Evolutionary conservation across 1,140 invertebrate species (phyloP).

Genomic region (Drosophila nigromelanica): DNA sequence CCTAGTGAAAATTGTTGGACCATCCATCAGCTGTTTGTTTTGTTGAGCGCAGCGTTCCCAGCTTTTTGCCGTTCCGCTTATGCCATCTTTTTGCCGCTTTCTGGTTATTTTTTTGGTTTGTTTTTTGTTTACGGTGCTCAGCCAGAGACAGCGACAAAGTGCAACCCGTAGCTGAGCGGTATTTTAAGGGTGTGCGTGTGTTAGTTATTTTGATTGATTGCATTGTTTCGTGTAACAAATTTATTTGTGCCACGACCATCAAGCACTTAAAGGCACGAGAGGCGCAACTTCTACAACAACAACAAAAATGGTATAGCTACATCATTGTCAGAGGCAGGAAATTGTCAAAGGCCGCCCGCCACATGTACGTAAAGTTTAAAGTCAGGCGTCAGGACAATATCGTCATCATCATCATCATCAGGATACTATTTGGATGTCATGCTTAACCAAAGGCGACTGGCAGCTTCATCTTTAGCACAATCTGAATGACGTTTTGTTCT

Average conservation of each 20-base stretch:
- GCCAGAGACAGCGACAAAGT: conserved; percentile 54
- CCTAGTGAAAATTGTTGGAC: conserved; percentile 53
- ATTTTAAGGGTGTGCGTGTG: conserved; percentile 17
- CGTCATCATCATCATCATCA: conserved; percentile 15
- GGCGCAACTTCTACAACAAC: background rate
- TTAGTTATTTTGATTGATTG: conserved; percentile 66
- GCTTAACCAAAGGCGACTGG: conserved; percentile 13
- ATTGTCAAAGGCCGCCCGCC: conserved; percentile 36
- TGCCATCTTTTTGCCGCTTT: conserved; percentile 1
- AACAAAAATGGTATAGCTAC: conserved; percentile 33
- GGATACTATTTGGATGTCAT: conserved; percentile 8
- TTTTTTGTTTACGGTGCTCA: conserved; percentile 7
- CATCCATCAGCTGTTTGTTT: conserved; percentile 59
- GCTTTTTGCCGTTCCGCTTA: conserved; percentile 30
- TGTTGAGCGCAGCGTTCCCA: conserved; percentile 47
- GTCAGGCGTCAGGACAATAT: conserved; percentile 4
- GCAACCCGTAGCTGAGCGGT: conserved; percentile 30
- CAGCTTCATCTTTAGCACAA: conserved; percentile 22
- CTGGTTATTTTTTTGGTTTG: background rate
- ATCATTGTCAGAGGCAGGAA: conserved; percentile 47
- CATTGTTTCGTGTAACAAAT: conserved; percentile 67
- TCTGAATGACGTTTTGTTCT: conserved; percentile 41
- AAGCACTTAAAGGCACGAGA: conserved; percentile 34
- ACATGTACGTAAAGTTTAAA: conserved; percentile 43
- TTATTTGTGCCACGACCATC: conserved; percentile 53